phyloP scores from a whole-genome alignment of 2,797 vertebrate species.

The Capromys pilorides region DNA sequence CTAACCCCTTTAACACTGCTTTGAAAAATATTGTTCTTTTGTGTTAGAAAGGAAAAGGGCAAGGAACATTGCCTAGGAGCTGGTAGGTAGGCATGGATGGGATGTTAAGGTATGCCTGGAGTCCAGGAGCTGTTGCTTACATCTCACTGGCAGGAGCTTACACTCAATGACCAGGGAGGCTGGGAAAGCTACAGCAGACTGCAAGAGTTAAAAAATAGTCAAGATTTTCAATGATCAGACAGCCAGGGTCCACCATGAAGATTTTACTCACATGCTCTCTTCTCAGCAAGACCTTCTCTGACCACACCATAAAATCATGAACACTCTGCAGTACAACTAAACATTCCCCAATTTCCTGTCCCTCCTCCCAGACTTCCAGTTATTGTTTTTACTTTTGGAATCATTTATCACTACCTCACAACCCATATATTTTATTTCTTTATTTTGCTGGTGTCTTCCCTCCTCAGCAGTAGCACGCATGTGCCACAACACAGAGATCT shows the following conservation, averaged over 20 bases:
- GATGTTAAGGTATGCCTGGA: background rate
- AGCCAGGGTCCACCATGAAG: background rate
- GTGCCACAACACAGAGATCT: background rate
- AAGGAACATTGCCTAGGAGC: background rate
- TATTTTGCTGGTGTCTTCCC: background rate
- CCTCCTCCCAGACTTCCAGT: background rate
- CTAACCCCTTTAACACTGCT: background rate
- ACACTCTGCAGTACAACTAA: background rate
- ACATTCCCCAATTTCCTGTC: background rate
- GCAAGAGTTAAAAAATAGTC: background rate
- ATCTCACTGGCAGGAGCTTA: background rate
- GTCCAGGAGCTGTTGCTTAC: background rate
- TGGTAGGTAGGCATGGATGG: background rate
- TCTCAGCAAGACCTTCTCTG: background rate
- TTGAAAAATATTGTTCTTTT: conserved; percentile 3
- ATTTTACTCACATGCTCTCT: background rate
- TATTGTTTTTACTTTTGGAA: background rate
- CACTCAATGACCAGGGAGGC: background rate
- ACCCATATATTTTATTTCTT: background rate
- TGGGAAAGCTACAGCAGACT: background rate
- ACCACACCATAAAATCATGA: background rate
- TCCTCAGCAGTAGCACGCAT: background rate
- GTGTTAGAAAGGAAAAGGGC: background rate
- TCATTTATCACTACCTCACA: background rate
- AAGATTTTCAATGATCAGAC: background rate